These are phyloP conservation scores for Acrossocheilus wenchowensis DNA, from an alignment of 2,797 vertebrate genomes.

Conservation along the genomic window DNA sequence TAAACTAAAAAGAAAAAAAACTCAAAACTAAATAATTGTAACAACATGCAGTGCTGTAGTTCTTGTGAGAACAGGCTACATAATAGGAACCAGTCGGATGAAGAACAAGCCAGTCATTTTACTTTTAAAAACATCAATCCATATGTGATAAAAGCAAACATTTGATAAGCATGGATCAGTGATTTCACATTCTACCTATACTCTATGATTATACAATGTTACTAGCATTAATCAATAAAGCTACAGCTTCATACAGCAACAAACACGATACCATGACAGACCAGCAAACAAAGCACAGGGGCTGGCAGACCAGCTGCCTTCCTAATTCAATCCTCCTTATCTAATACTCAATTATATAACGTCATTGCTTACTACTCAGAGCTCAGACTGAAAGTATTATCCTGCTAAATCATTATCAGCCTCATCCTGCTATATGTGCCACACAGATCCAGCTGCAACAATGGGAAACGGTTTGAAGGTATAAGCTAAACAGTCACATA, in stretches of 20 bases:
- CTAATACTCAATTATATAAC: slow-evolving; percentile 37
- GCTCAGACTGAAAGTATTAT: slow-evolving; percentile 33
- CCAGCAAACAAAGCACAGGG: slow-evolving; percentile 30
- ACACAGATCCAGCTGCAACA: slow-evolving; percentile 20
- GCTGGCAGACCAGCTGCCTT: slow-evolving; percentile 6
- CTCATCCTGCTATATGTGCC: slow-evolving; percentile 15
- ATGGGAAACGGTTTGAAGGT: neutral
- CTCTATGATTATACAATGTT: neutral
- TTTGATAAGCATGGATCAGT: neutral
- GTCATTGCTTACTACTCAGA: slow-evolving; percentile 3
- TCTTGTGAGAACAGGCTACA: neutral
- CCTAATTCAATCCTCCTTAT: slow-evolving; percentile 40
- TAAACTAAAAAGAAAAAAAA: neutral
- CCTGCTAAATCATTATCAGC: slow-evolving; percentile 30
- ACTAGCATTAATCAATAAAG: neutral
- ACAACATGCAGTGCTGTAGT: neutral
- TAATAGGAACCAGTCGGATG: neutral
- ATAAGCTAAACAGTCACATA: neutral
- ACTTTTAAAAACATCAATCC: neutral
- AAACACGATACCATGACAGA: neutral
- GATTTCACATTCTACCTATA: neutral
- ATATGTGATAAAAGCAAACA: neutral
- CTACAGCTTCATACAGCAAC: neutral
- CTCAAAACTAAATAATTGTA: neutral
- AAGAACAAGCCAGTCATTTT: neutral